Evolutionary conservation across 2,888 invertebrate genomes (phyloP).

Genomic region (Drosophila differens): DNA sequence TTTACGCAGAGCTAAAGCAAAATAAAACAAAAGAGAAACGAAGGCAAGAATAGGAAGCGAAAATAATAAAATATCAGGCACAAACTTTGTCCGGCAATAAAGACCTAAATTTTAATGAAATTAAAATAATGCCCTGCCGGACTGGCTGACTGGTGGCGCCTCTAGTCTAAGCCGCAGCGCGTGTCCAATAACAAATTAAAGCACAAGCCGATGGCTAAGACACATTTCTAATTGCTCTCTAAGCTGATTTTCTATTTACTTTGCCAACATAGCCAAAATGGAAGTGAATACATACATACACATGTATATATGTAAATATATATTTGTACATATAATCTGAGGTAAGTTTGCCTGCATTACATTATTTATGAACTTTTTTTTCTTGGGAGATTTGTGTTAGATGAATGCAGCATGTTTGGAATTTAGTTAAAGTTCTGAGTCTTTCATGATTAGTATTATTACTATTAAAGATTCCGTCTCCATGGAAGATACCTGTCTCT

Average conservation of each 20-base stretch:
- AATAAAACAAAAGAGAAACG: background rate
- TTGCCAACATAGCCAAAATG: background rate
- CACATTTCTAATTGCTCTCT: constrained; percentile 43
- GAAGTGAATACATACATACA: background rate
- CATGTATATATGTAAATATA: background rate
- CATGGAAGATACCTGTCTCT: background rate
- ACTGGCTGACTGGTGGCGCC: background rate
- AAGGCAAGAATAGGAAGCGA: constrained; percentile 11
- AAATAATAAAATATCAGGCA: constrained; percentile 36
- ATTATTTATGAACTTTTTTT: background rate
- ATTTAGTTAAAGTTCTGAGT: background rate
- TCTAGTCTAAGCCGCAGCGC: constrained; percentile 38
- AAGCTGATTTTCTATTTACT: constrained; percentile 36
- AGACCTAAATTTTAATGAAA: constrained; percentile 59
- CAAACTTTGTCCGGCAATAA: constrained; percentile 59
- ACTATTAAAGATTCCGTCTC: background rate
- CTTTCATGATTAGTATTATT: background rate
- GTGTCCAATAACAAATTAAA: constrained; percentile 40
- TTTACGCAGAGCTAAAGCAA: constrained; percentile 12
- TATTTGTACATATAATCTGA: background rate
- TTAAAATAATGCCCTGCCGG: constrained; percentile 48
- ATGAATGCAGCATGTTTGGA: background rate
- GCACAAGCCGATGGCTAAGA: constrained; percentile 26
- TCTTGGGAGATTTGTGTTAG: background rate
- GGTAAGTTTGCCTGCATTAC: background rate